phyloP scores from a whole-genome alignment of 2,888 invertebrate genomes.

The Lepas anatifera region DNA sequence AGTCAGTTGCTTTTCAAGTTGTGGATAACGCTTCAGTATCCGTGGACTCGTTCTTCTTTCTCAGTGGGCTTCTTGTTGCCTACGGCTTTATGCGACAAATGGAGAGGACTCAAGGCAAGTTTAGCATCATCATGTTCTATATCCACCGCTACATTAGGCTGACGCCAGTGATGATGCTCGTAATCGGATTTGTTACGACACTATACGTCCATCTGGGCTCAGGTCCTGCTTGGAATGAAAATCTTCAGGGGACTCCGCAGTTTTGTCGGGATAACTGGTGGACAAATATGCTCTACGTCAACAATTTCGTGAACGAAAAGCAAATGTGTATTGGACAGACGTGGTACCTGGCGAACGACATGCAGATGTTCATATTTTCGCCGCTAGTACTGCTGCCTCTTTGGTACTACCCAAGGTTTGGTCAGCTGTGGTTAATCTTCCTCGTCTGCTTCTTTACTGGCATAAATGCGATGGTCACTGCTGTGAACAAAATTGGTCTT shows the following conservation, averaged over 20 bases:
- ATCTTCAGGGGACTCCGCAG: too few species aligned
- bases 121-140: not conserved
- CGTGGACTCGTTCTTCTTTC: conserved; percentile 22
- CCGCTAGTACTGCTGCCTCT: not conserved
- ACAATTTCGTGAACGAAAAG: not conserved
- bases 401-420: not conserved
- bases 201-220: not conserved
- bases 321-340: not conserved
- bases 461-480: too few species aligned
- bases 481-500: too few species aligned
- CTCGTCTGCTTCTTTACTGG: too few species aligned
- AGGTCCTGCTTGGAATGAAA: not conserved
- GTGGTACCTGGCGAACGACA: conserved; percentile 18
- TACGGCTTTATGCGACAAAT: conserved; percentile 13
- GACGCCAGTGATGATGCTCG: not conserved
- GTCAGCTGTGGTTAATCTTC: not conserved
- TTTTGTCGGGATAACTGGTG: not conserved
- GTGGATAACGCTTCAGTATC: conserved; percentile 17
- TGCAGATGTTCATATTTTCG: conserved; percentile 18
- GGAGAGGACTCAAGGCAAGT: not conserved
- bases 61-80: conserved; percentile 20
- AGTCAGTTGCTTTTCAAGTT: not conserved
- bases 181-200: not conserved
- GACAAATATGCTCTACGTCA: not conserved
- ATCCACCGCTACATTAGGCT: not conserved